These are phyloP conservation scores for Clarias macrocephalus DNA, from an alignment of 2,113 vertebrate species.

Conservation along the genomic window DNA sequence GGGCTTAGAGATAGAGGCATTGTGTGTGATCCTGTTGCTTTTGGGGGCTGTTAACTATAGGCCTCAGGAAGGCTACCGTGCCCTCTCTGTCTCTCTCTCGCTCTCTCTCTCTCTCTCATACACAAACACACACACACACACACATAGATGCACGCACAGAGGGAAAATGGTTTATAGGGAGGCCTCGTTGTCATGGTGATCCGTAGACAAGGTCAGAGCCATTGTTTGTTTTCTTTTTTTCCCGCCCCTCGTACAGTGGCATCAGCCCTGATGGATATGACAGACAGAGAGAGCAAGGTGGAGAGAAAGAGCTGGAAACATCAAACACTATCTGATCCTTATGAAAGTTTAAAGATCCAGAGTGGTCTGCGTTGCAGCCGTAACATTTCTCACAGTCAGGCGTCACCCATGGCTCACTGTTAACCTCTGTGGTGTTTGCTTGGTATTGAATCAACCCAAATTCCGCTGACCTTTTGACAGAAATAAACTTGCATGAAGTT, in stretches of 20 bases:
- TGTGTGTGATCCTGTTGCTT: conserved; percentile 41
- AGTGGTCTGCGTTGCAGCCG: not conserved
- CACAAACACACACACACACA: conserved; percentile 26
- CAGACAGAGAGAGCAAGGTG: not conserved
- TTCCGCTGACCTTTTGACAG: not conserved
- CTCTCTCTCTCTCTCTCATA: not conserved
- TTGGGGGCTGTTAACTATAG: conserved; percentile 34
- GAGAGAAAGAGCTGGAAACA: not conserved
- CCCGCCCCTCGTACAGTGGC: conserved; percentile 6
- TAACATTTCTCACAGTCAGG: not conserved
- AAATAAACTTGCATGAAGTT: not conserved
- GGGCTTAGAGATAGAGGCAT: conserved; percentile 24
- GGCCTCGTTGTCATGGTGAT: conserved; percentile 70
- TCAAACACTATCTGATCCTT: conserved; percentile 7
- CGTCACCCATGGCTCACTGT: not conserved
- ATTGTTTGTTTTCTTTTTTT: conserved; percentile 63
- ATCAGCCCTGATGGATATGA: conserved; percentile 42
- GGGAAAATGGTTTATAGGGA: conserved; percentile 68
- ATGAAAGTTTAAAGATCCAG: conserved; percentile 7
- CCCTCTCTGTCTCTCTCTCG: not conserved
- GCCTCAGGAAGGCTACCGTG: conserved; percentile 7
- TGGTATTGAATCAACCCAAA: not conserved
- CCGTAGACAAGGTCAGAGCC: conserved; percentile 66
- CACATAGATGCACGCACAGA: conserved; percentile 42
- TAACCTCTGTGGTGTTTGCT: not conserved